phyloP scores from a whole-genome alignment of 2,797 vertebrate genomes.

The Lepus oiostolus region DNA sequence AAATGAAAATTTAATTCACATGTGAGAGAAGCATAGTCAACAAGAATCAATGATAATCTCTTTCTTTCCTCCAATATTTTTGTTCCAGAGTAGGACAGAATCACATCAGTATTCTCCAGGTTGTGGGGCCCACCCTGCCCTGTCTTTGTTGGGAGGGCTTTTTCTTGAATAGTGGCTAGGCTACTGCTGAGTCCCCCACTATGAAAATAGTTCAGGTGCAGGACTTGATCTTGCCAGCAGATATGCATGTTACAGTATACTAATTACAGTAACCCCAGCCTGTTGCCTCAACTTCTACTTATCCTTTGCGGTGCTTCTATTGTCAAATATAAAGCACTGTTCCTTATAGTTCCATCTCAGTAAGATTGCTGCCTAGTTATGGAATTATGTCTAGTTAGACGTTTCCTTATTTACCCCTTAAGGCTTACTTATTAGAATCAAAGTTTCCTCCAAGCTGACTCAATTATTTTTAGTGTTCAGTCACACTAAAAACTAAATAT shows the following conservation, averaged over 20 bases:
- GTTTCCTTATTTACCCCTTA: neutral
- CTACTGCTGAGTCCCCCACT: neutral
- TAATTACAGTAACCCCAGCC: neutral
- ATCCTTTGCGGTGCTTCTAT: neutral
- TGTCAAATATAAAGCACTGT: neutral
- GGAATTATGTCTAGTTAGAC: neutral
- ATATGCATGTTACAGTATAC: neutral
- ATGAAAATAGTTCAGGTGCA: neutral
- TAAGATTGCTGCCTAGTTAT: neutral
- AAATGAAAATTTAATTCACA: constrained; percentile 26
- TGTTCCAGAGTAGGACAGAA: neutral
- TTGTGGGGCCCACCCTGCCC: neutral
- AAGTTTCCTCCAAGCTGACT: neutral
- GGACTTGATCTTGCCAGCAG: neutral
- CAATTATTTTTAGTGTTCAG: neutral
- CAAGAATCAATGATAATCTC: neutral
- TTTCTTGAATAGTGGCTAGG: neutral
- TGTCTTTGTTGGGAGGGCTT: neutral
- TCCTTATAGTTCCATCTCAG: neutral
- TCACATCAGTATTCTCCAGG: neutral
- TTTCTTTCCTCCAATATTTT: neutral
- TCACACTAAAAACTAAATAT: neutral
- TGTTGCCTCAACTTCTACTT: neutral
- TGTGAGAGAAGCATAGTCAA: neutral
- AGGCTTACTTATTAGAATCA: neutral